These are phyloP conservation scores for Drosophila orena DNA, from an alignment of 1,140 invertebrate genomes.

Conservation along the genomic window DNA sequence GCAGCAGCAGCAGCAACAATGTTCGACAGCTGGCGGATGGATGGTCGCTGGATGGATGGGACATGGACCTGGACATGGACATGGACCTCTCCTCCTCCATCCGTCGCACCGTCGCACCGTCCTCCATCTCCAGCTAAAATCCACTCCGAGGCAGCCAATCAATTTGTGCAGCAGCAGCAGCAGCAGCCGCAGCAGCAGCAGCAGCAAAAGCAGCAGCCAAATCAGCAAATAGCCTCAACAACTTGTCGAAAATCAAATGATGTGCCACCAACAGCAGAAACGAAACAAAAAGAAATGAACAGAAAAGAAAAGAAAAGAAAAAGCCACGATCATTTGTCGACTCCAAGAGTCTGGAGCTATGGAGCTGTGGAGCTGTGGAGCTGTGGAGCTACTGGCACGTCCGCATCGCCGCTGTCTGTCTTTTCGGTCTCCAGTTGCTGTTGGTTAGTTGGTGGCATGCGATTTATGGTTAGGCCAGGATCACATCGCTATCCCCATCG, in stretches of 20 bases:
- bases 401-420: constrained; percentile 66
- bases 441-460: constrained; percentile 50
- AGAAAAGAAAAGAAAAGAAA: constrained; percentile 15
- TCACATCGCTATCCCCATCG: constrained; percentile 69
- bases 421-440: constrained; percentile 27
- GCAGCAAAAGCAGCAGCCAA: constrained; percentile 55
- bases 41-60: constrained; percentile 66
- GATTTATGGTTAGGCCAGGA: constrained; percentile 80
- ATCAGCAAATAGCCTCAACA: constrained; percentile 82
- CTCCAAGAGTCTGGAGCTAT: constrained; percentile 48
- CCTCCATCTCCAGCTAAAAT: background rate
- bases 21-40: constrained; percentile 66
- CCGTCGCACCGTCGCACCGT: background rate
- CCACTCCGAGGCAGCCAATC: constrained; percentile 64
- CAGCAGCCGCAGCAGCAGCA: constrained; percentile 24
- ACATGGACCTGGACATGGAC: constrained; percentile 61
- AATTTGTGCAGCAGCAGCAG: constrained; percentile 60
- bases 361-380: constrained; percentile 13
- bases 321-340: constrained; percentile 77
- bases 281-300: constrained; percentile 10
- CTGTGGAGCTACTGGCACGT: constrained; percentile 61
- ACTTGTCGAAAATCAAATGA: constrained; percentile 82
- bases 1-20: constrained; percentile 26
- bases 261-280: constrained; percentile 68
- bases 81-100: constrained; percentile 2